Evolutionary conservation across 1,140 invertebrate genomes (phyloP), one percentile per base, ranked within the genome.

Genomic region (Doryteuthis pealeii): DNA sequence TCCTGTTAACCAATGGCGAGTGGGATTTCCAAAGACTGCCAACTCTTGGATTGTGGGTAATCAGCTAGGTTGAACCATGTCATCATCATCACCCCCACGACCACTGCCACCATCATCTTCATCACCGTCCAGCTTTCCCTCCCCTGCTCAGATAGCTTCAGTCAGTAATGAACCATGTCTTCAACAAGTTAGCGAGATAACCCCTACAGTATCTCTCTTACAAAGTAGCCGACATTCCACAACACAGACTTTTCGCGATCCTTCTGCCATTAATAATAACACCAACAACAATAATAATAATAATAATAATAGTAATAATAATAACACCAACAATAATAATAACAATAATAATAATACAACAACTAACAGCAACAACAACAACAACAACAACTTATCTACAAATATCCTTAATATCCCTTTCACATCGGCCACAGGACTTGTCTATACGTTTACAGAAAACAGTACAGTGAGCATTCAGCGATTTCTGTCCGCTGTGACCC

Each of bases 61-160:
- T 62, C 54, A n/a, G 54, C 54, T 62, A 62, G 54, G 54, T 62
- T 62, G 26, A 62, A 62, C 54, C 54, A 62, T 62, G 54, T 62
- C 54, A 62, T 62, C 54, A 0, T 62, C 54, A 62, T 62, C 54
- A 12, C 18, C 54, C 6, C 18, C 54, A n/a, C 18, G 6, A 62
- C 54, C 54, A 15, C 54, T 40, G 10, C 35, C 4, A 40, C 35
- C 35, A 22, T 62, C 54, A 15, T 28, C 54, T 62, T 62, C 54
- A 62, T 62, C 54, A 62, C 54, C 54, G 54, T 62, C 54, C 54
- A 62, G 26, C 18, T 28, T 62, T 62, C 54, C 18, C 22, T n/a
- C 54, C 54, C 18, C 54, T 62, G 26, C 18, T 62, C 54, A 62
- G 26, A 14, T 62, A 62, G 18, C 54, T 5, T 6, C 54, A n/a